Evolutionary conservation across 2,113 vertebrate species (phyloP).

Genomic region (Cephalophus harveyi): DNA sequence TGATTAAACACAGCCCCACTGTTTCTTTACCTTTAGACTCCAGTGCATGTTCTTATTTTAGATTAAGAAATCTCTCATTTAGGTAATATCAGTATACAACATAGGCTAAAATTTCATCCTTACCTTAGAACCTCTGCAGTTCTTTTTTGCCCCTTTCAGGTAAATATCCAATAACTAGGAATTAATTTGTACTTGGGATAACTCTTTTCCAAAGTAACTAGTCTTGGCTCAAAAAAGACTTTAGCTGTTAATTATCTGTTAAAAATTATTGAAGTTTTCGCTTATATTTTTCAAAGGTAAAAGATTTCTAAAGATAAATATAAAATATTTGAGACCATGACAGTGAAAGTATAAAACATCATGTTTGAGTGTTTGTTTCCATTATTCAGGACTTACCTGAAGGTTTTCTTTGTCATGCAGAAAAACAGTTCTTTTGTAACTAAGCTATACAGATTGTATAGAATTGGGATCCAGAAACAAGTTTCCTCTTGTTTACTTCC

Average conservation of each 20-base stretch:
- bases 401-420: background rate
- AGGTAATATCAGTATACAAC: background rate
- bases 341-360: background rate
- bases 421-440: background rate
- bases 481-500: background rate
- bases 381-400: background rate
- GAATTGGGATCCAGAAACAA: background rate
- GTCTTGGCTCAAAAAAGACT: background rate
- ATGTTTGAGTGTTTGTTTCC: background rate
- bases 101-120: background rate
- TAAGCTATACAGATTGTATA: background rate
- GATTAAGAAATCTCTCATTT: background rate
- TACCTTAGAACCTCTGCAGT: background rate
- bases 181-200: background rate
- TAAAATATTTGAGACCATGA: background rate
- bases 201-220: constrained; percentile 18
- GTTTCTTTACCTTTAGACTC: background rate
- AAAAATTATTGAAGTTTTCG: background rate
- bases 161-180: background rate
- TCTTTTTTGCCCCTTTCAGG: background rate
- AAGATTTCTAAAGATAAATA: background rate
- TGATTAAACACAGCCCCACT: background rate
- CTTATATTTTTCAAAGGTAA: background rate
- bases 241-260: background rate
- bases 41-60: background rate